These are phyloP conservation scores for Zaprionus kolodkinae DNA, from an alignment of 1,140 invertebrate genomes.

Conservation along the genomic window DNA sequence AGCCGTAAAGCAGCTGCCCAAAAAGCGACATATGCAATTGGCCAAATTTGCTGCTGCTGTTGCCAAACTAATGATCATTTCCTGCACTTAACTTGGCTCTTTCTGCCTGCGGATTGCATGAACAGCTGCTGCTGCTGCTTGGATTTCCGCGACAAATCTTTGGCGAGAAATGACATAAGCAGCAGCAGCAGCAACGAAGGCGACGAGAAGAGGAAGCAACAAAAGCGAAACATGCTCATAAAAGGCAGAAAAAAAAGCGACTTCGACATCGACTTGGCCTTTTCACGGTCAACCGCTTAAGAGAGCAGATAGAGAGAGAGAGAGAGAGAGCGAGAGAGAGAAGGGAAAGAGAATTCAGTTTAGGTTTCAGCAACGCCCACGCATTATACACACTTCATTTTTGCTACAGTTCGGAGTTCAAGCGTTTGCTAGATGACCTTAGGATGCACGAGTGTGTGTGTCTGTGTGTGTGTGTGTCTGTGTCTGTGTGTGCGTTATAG, in stretches of 20 bases:
- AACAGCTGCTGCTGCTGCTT: conserved; percentile 27
- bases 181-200: neutral
- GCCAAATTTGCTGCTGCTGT: conserved; percentile 30
- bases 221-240: conserved; percentile 67
- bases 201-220: conserved; percentile 26
- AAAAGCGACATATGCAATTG: conserved; percentile 47
- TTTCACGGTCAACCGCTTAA: conserved; percentile 74
- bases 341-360: conserved; percentile 24
- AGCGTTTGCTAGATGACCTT: conserved; percentile 55
- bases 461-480: neutral
- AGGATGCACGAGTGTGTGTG: neutral
- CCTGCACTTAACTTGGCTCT: conserved; percentile 43
- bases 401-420: conserved; percentile 52
- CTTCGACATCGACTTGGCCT: conserved; percentile 40
- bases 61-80: conserved; percentile 42
- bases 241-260: conserved; percentile 52
- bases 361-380: conserved; percentile 23
- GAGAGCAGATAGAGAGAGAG: neutral
- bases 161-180: conserved; percentile 72
- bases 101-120: conserved; percentile 25
- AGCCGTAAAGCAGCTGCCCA: conserved; percentile 26
- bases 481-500: neutral
- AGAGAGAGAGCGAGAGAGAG: neutral
- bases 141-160: conserved; percentile 41
- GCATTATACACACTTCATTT: conserved; percentile 17